These are phyloP conservation scores for Sitobion miscanthi DNA, from an alignment of 1,140 invertebrate species.

Conservation along the genomic window DNA sequence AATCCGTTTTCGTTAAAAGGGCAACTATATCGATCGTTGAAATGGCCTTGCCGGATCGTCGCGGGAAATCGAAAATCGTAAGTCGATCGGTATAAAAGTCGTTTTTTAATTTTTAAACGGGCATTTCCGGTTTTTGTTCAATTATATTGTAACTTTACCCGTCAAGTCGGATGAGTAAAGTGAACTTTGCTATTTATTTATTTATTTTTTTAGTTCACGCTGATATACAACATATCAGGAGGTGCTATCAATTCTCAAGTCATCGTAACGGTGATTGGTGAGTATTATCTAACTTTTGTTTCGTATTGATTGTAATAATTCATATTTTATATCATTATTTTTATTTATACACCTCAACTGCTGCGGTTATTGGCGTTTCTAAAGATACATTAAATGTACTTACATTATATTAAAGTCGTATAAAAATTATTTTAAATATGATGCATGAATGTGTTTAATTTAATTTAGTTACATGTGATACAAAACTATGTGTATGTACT, in stretches of 20 bases:
- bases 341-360: too few species aligned
- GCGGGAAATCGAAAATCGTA: neutral
- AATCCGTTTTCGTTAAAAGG: neutral
- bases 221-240: neutral
- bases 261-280: constrained; percentile 19
- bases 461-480: too few species aligned
- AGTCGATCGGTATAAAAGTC: neutral
- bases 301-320: neutral
- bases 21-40: neutral
- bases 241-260: constrained; percentile 1
- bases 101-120: neutral
- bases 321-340: neutral
- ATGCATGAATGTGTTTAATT: too few species aligned
- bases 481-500: too few species aligned
- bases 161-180: neutral
- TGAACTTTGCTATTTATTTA: neutral
- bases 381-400: too few species aligned
- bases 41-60: neutral
- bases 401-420: too few species aligned
- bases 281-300: constrained; percentile 2
- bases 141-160: neutral
- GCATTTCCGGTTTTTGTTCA: neutral
- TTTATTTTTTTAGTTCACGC: neutral
- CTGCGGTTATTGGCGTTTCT: too few species aligned
- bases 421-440: too few species aligned